Conservation (phyloP, 2,113 vertebrate species). For the Dromaius novaehollandiae region DNA sequence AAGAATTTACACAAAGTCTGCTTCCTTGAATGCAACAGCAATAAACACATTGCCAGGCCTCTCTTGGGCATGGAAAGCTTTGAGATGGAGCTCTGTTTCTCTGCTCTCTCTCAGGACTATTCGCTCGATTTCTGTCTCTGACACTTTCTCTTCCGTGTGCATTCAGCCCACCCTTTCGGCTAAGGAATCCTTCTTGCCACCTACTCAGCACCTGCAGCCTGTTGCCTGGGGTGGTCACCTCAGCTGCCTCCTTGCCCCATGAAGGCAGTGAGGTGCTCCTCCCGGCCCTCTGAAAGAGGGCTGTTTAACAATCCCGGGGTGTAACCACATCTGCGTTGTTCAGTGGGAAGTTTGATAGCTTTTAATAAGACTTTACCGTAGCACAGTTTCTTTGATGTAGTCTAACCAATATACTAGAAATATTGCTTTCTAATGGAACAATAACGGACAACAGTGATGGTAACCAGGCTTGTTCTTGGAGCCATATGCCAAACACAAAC, state of each 20-base stretch:
- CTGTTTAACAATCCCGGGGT: accelerated
- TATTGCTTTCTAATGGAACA: neutral
- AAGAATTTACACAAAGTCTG: neutral
- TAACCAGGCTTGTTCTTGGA: neutral
- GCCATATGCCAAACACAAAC: neutral
- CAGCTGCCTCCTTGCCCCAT: neutral
- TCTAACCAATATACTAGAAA: neutral
- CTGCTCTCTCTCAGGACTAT: neutral
- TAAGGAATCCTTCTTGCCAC: neutral
- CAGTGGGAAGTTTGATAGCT: neutral
- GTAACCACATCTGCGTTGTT: neutral
- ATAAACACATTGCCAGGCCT: neutral
- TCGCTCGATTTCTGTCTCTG: neutral
- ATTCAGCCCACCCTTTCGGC: accelerated
- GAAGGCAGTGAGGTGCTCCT: neutral
- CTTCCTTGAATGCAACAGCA: neutral
- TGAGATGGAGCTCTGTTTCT: neutral
- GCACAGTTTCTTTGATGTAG: neutral
- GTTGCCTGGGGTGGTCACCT: neutral
- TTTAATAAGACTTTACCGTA: neutral
- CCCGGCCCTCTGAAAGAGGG: neutral
- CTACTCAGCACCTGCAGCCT: accelerated
- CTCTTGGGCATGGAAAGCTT: neutral
- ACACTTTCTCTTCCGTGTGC: accelerated
- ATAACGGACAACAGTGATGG: neutral